Evolutionary conservation across 2,113 vertebrate species (phyloP).

Genomic region (Danio rerio): DNA sequence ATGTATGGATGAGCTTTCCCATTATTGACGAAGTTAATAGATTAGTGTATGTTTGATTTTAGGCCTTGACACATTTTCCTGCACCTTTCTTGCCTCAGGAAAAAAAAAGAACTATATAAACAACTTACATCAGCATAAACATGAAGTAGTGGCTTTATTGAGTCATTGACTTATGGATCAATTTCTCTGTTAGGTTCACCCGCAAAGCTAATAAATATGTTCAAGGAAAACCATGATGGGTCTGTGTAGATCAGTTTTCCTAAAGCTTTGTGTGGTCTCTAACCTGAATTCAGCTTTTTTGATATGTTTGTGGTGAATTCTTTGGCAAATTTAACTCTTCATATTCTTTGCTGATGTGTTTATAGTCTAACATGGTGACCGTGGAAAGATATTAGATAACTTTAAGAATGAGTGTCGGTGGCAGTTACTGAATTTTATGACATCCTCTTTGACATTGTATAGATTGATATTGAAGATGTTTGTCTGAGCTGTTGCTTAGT

Average conservation of each 20-base stretch:
- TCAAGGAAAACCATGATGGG: neutral
- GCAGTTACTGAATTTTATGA: neutral
- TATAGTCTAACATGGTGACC: neutral
- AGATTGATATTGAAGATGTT: neutral
- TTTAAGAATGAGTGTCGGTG: neutral
- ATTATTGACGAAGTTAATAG: neutral
- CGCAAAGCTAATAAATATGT: neutral
- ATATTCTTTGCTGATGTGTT: neutral
- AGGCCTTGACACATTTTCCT: neutral
- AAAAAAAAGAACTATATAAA: neutral
- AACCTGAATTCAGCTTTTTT: neutral
- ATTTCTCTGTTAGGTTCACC: neutral
- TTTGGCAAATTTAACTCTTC: neutral
- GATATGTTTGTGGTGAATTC: neutral
- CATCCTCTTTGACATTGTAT: neutral
- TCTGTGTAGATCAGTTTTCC: neutral
- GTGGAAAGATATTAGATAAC: neutral
- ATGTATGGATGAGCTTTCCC: too few relatives aligned
- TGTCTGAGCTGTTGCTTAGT: neutral
- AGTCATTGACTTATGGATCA: neutral
- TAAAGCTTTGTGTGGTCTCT: neutral
- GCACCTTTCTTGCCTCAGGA: neutral
- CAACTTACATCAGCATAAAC: neutral
- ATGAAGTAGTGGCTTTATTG: neutral
- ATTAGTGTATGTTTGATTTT: neutral